These are phyloP conservation scores for Ceratina australensis DNA, from an alignment of 1,140 invertebrate species.

Conservation along the genomic window DNA sequence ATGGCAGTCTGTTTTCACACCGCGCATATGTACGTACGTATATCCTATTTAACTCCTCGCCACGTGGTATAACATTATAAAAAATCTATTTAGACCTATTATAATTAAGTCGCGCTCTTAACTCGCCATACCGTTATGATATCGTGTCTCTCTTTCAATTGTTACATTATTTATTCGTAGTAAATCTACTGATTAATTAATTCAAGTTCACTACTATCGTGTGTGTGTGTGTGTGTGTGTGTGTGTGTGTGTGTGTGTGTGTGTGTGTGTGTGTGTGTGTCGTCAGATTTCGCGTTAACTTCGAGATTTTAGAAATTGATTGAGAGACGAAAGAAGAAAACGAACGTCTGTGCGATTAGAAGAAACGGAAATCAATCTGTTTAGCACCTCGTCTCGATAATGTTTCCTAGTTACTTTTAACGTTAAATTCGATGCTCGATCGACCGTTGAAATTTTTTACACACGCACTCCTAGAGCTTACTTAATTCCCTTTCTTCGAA, in stretches of 20 bases:
- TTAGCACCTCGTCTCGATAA: slow-evolving; percentile 3
- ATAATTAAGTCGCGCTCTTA: slow-evolving; percentile 49
- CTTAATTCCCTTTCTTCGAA: slow-evolving; percentile 7
- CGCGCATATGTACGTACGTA: background rate
- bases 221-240: slow-evolving; percentile 4
- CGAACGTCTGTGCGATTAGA: background rate
- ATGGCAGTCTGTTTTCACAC: slow-evolving; percentile 32
- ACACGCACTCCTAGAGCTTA: background rate
- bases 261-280: too few species aligned
- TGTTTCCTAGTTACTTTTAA: background rate
- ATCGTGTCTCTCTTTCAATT: slow-evolving; percentile 48
- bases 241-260: too few species aligned
- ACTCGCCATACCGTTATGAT: slow-evolving; percentile 54
- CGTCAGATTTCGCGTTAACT: slow-evolving; percentile 1
- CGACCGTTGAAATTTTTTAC: slow-evolving; percentile 4
- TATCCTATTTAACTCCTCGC: slow-evolving; percentile 4
- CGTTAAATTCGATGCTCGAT: background rate
- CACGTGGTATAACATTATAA: slow-evolving; percentile 58
- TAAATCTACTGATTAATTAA: slow-evolving; percentile 54
- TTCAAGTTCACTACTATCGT: slow-evolving; percentile 20
- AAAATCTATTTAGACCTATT: slow-evolving; percentile 60
- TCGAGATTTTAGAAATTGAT: slow-evolving; percentile 25
- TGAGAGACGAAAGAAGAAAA: background rate
- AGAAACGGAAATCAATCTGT: background rate
- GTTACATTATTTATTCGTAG: slow-evolving; percentile 49